phyloP scores from a whole-genome alignment of 2,888 invertebrate genomes.

The Phlogophora meticulosa region DNA sequence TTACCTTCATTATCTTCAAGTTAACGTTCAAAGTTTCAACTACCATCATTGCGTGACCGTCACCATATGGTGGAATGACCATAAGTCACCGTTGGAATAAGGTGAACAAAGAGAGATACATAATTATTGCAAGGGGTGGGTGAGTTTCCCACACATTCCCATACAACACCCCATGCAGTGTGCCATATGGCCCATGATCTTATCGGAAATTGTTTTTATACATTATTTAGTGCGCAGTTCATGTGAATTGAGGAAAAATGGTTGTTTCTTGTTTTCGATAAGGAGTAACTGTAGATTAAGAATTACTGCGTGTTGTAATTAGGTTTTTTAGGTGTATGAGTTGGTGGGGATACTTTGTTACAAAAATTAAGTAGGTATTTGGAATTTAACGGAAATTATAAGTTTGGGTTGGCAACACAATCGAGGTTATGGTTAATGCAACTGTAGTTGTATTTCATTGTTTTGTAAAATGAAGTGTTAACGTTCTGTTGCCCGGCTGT shows the following conservation, averaged over 20 bases:
- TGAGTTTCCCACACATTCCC: conserved; percentile 87
- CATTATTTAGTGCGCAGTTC: conserved; percentile 50
- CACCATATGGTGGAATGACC: conserved; percentile 84
- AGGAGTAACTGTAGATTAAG: conserved; percentile 4
- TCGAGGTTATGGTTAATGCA: neutral
- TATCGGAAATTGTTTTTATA: conserved; percentile 74
- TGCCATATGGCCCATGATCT: conserved; percentile 79
- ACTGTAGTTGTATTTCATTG: no score
- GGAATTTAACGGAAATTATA: neutral
- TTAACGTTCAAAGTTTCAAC: conserved; percentile 34
- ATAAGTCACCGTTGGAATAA: conserved; percentile 87
- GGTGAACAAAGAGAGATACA: conserved; percentile 79
- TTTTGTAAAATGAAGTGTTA: no score
- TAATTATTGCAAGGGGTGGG: conserved; percentile 84
- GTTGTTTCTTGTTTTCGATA: conserved; percentile 35
- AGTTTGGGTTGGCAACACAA: neutral
- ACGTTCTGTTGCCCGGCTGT: no score
- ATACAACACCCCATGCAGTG: conserved; percentile 70
- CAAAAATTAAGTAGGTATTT: neutral
- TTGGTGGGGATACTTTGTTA: neutral
- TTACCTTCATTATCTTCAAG: conserved; percentile 45
- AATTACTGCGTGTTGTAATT: neutral
- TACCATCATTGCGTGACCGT: conserved; percentile 69
- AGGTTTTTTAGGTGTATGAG: conserved; percentile 1
- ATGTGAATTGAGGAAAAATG: conserved; percentile 52